These are phyloP conservation scores for Chinchilla lanigera DNA, from an alignment of 2,113 vertebrate species.

Conservation along the genomic window DNA sequence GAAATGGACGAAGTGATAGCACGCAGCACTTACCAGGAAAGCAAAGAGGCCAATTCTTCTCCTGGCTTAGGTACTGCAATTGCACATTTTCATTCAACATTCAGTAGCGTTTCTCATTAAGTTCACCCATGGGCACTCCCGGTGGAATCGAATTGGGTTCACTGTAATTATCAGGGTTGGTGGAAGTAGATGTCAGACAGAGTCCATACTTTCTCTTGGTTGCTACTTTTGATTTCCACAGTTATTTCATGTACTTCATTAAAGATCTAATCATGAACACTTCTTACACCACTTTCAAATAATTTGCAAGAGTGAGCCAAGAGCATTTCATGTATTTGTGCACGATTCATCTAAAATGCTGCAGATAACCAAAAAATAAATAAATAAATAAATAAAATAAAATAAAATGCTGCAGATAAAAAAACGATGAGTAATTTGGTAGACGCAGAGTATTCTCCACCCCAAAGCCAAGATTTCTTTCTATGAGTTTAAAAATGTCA, in stretches of 20 bases:
- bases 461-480: neutral
- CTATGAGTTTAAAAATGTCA: neutral
- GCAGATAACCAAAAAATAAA: too few relatives aligned
- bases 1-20: constrained; percentile 97
- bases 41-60: constrained; percentile 87
- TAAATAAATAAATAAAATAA: too few relatives aligned
- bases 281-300: neutral
- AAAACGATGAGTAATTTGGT: neutral
- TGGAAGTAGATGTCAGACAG: neutral
- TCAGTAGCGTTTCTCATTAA: neutral
- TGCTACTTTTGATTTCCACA: constrained; percentile 35
- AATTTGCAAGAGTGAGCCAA: constrained; percentile 55
- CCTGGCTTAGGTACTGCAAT: constrained; percentile 90
- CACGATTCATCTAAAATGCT: neutral
- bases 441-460: neutral
- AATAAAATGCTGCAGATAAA: too few relatives aligned
- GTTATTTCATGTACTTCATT: constrained; percentile 48
- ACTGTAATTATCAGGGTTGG: neutral
- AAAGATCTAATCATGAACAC: constrained; percentile 21
- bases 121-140: neutral
- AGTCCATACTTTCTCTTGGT: neutral
- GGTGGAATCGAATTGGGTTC: rapidly evolving
- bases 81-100: neutral
- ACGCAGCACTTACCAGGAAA: constrained; percentile 93
- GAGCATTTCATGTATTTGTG: neutral